Percentiles rank a stretch among this genome's conserved stretches.
Conservation (phyloP, 2,797 vertebrate genomes). For the Myoxocephalus aenaeus region DNA sequence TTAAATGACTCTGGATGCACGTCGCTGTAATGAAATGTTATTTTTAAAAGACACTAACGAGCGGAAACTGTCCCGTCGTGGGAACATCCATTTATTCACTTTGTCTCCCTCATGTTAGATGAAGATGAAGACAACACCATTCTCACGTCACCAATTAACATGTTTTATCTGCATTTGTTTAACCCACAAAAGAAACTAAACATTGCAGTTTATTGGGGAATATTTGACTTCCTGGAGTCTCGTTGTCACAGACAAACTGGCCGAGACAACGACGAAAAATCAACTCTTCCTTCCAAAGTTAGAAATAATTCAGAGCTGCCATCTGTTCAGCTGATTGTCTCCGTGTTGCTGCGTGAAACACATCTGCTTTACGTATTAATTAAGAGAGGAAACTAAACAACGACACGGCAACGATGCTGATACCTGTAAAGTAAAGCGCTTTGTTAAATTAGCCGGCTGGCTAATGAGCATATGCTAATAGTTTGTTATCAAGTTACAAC, state of each 20-base stretch:
- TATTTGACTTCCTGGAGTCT: too few species aligned
- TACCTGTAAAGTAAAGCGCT: constrained; percentile 6
- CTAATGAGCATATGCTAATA: constrained; percentile 27
- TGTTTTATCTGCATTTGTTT: not conserved
- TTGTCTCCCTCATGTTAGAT: too few species aligned
- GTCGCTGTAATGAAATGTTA: too few species aligned
- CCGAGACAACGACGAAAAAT: not conserved
- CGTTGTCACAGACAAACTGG: too few species aligned
- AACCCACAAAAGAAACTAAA: not conserved
- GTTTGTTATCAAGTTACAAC: constrained; percentile 24
- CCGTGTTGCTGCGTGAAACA: not conserved
- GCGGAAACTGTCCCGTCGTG: not conserved
- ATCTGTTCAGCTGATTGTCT: not conserved
- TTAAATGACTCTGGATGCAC: too few species aligned
- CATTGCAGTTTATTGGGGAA: too few species aligned
- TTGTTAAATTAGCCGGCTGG: constrained; percentile 22
- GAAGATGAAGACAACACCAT: too few species aligned
- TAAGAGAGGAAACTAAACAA: not conserved
- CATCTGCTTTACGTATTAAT: not conserved
- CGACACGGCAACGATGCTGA: not conserved
- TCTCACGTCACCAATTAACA: not conserved
- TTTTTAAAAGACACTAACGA: not conserved
- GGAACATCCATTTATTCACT: too few species aligned
- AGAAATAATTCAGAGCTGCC: not conserved
- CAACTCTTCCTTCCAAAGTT: not conserved